Evolutionary conservation across 35 echinoderm and acorn worm species (phyloP), one percentile per base, ranked within the genome.

Genomic region (Amphiura filiformis): DNA sequence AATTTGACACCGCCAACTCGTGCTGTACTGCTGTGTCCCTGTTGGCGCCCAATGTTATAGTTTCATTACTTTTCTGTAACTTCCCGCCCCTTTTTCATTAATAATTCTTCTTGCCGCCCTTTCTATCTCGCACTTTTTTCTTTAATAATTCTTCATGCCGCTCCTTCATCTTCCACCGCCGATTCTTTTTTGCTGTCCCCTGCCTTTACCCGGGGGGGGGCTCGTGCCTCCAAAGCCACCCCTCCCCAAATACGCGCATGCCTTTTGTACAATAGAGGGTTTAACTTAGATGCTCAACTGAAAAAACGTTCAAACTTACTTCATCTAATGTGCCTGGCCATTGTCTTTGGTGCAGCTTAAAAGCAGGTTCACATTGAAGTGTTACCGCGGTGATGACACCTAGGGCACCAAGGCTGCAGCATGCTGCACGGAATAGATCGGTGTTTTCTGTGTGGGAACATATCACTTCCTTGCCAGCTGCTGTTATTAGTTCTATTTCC

Each of bases 281-380:
- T 65, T 20, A 57, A 15, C 26, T 13, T 35, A 32, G 13, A 82
- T 26, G 9, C 33, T 37, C 20, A 40, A 77, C 32, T 1, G 33
- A 26, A 65, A 57, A 85, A n/a, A 84, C 61, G 26, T 75, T 64
- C 1, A 75, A 0, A 78, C 61, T 83, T 87, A 97, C 95, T 81
- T 97, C 95, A 49, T 97, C 92, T 9, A 97, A 61, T 39, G 95
- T 94, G 36, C 86, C 76, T 23, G 95, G 70, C 0, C 75, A 80
- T 13, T 65, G 41, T 31, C 52, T 89, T 37, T 88, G 39, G n/a
- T 82, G 82, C 11, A 97, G 65, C 42, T 87, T 82, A 77, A 89
- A 97, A 0, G 85, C 82, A 37, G 85, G 87, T 78, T 97, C 91
- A 80, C 95, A 97, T 34, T 97, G 95, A 36, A 97, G 28, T 39